Percentiles rank a stretch among this genome's conserved stretches.
phyloP scores from a whole-genome alignment of 1,140 invertebrate genomes.

The Drosophila parvula region DNA sequence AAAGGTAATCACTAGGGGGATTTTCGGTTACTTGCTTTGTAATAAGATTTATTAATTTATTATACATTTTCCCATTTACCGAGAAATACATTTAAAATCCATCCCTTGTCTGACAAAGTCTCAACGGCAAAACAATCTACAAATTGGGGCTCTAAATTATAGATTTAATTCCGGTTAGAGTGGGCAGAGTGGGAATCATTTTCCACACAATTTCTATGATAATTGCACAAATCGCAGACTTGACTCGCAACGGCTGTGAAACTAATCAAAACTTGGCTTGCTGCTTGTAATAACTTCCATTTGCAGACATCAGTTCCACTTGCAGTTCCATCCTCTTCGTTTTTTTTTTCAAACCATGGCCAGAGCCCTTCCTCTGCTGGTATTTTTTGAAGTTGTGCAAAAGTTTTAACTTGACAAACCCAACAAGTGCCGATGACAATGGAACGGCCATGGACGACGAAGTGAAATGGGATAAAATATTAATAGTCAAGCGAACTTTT shows the following conservation, averaged over 20 bases:
- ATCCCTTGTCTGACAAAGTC: neutral
- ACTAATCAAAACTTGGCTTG: conserved; percentile 62
- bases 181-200: conserved; percentile 1
- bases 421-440: conserved; percentile 77
- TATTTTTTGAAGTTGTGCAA: conserved; percentile 48
- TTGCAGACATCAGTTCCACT: conserved; percentile 57
- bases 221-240: conserved; percentile 46
- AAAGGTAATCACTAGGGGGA: neutral
- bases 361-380: conserved; percentile 17
- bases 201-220: conserved; percentile 49
- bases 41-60: neutral
- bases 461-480: conserved; percentile 79
- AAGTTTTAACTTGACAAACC: conserved; percentile 63
- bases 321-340: conserved; percentile 4
- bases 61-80: too few relatives aligned
- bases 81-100: neutral
- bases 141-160: conserved; percentile 21
- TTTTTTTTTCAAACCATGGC: neutral
- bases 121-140: neutral
- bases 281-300: conserved; percentile 56
- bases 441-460: conserved; percentile 41
- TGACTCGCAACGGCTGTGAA: conserved; percentile 36
- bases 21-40: neutral
- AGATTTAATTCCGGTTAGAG: conserved; percentile 6
- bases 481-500: conserved; percentile 75